Conservation (phyloP, 2,797 vertebrate genomes). For the Hapalemur alaotrensis region DNA sequence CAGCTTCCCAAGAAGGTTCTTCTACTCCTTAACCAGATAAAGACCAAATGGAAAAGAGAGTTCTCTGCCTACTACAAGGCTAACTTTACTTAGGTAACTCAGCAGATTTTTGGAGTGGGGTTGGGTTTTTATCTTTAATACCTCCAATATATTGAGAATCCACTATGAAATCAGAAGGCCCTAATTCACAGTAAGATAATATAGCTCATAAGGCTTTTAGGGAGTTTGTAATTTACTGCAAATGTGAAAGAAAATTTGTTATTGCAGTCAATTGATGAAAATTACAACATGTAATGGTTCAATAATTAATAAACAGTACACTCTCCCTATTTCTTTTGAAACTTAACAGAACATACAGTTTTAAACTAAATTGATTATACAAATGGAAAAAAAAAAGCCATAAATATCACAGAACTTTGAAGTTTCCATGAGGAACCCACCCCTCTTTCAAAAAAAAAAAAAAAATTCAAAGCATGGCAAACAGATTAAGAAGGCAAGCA, state of each 20-base stretch:
- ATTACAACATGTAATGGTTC: not conserved
- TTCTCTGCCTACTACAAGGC: not conserved
- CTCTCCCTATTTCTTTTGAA: not conserved
- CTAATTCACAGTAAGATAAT: not conserved
- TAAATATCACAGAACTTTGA: constrained; percentile 62
- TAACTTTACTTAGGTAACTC: not conserved
- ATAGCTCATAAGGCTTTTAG: not conserved
- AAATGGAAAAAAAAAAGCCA: constrained; percentile 35
- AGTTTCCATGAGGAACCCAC: not conserved
- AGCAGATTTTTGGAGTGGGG: not conserved
- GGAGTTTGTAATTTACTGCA: constrained; percentile 38
- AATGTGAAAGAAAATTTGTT: constrained; percentile 67
- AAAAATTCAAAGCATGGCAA: constrained; percentile 1
- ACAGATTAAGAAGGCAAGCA: constrained; percentile 27
- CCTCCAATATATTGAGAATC: constrained; percentile 1
- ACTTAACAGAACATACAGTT: constrained; percentile 51
- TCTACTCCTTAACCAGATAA: not conserved
- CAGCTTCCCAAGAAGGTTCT: not conserved
- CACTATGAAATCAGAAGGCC: not conserved
- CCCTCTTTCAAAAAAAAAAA: not conserved
- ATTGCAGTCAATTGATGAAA: not conserved
- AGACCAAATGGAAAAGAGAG: not conserved
- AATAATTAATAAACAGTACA: not conserved
- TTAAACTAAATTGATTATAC: constrained; percentile 16
- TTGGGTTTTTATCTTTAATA: not conserved